Evolutionary conservation across 1,140 invertebrate species (phyloP).

Genomic region (Lethrus apterus): DNA sequence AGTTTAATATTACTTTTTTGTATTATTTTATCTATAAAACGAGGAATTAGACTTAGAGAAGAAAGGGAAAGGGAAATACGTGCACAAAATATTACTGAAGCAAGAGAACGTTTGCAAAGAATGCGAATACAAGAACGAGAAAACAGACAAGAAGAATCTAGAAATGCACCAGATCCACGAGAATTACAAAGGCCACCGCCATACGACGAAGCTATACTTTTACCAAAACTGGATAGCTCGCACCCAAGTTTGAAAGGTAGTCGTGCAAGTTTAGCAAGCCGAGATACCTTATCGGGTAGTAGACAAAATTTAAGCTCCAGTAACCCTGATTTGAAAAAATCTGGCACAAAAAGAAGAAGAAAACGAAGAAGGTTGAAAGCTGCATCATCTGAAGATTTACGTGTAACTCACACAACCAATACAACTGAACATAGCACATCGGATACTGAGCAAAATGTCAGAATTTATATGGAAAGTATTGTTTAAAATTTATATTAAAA

Average conservation of each 20-base stretch:
- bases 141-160: constrained; percentile 37
- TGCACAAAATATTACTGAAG: constrained; percentile 38
- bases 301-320: constrained; percentile 25
- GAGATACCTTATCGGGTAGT: constrained; percentile 1
- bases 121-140: constrained; percentile 55
- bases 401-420: not conserved
- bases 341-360: constrained; percentile 36
- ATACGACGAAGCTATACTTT: constrained; percentile 64
- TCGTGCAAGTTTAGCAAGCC: constrained; percentile 36
- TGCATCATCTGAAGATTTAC: constrained; percentile 3
- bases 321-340: constrained; percentile 40
- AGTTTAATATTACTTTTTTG: constrained; percentile 43
- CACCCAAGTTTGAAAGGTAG: constrained; percentile 50
- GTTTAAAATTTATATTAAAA: constrained; percentile 3
- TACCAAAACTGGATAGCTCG: constrained; percentile 55
- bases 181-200: constrained; percentile 59
- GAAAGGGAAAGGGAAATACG: constrained; percentile 39
- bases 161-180: constrained; percentile 52
- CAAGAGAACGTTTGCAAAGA: constrained; percentile 50
- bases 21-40: constrained; percentile 46
- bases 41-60: constrained; percentile 41
- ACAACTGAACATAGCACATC: too few species aligned
- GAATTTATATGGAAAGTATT: constrained; percentile 5
- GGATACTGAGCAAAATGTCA: constrained; percentile 4
- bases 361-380: constrained; percentile 37